Conservation (phyloP, 1,140 invertebrate genomes). For the Mycetomoellerius zeteki region DNA sequence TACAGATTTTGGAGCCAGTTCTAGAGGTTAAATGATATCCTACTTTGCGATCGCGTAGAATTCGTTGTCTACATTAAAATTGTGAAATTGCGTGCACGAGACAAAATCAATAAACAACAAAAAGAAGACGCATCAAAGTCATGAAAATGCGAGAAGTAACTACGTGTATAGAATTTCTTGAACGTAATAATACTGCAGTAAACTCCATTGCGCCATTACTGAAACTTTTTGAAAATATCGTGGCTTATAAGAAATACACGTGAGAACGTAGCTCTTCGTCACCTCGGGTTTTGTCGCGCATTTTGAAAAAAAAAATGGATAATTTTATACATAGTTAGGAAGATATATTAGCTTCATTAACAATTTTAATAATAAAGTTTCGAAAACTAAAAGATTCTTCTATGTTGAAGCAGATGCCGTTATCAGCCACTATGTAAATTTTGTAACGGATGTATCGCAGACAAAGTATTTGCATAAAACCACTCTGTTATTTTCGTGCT, state of each 20-base stretch:
- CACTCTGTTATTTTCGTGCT: conserved; percentile 9
- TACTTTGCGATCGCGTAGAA: not conserved
- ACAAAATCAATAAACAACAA: not conserved
- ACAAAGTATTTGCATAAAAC: conserved; percentile 25
- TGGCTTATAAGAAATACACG: conserved; percentile 19
- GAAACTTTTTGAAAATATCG: conserved; percentile 7
- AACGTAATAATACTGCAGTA: not conserved
- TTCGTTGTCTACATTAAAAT: not conserved
- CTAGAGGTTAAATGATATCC: not conserved
- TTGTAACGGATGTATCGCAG: conserved; percentile 17
- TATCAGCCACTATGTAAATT: conserved; percentile 48
- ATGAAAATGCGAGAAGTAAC: not conserved
- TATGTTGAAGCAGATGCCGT: not conserved
- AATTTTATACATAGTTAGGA: conserved; percentile 39
- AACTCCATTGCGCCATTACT: not conserved
- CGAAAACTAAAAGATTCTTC: conserved; percentile 7
- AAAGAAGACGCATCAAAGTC: not conserved
- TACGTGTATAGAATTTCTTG: not conserved
- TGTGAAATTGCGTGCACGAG: not conserved
- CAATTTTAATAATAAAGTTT: conserved; percentile 56
- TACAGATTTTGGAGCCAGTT: no score
- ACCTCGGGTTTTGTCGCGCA: conserved; percentile 10
- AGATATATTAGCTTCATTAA: conserved; percentile 19
- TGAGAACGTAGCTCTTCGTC: not conserved
- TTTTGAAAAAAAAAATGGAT: not conserved